A percentile compares a stretch with the other conserved stretches of the same genome.
Conservation (phyloP, 2,113 vertebrate species). For the Vidua chalybeata region DNA sequence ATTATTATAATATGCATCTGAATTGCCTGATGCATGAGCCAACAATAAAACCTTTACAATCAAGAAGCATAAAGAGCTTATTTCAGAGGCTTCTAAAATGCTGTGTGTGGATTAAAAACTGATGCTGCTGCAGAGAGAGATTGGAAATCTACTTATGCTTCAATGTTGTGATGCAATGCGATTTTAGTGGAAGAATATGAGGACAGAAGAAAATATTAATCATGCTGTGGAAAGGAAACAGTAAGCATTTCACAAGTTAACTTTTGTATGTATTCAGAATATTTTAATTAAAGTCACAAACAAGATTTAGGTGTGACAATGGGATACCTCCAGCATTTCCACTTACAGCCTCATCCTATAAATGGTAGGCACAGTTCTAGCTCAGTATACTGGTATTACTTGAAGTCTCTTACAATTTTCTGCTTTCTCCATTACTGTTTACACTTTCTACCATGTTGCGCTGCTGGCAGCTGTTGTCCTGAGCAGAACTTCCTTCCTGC, state of each 20-base stretch:
- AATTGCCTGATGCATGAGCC: neutral
- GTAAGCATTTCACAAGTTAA: neutral
- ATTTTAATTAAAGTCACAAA: neutral
- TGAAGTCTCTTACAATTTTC: neutral
- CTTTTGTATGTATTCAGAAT: neutral
- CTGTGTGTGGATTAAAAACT: constrained; percentile 37
- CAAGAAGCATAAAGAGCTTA: constrained; percentile 35
- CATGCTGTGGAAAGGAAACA: neutral
- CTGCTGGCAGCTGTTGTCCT: neutral
- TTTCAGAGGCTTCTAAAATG: neutral
- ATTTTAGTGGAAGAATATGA: neutral
- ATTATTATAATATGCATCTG: neutral
- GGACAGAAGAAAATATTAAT: neutral
- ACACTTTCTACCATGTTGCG: neutral
- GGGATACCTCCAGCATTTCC: neutral
- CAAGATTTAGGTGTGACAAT: neutral
- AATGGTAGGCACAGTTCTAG: neutral
- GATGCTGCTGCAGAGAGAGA: neutral
- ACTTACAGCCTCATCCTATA: neutral
- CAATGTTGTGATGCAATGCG: neutral
- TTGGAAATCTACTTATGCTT: constrained; percentile 43
- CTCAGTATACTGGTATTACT: neutral
- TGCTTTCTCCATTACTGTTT: neutral
- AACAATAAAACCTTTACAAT: neutral
- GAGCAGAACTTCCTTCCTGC: neutral